A percentile compares a stretch with the other conserved stretches of the same genome.
These are phyloP conservation scores for Tiliqua scincoides DNA, from an alignment of 2,113 vertebrate genomes.

Conservation along the genomic window DNA sequence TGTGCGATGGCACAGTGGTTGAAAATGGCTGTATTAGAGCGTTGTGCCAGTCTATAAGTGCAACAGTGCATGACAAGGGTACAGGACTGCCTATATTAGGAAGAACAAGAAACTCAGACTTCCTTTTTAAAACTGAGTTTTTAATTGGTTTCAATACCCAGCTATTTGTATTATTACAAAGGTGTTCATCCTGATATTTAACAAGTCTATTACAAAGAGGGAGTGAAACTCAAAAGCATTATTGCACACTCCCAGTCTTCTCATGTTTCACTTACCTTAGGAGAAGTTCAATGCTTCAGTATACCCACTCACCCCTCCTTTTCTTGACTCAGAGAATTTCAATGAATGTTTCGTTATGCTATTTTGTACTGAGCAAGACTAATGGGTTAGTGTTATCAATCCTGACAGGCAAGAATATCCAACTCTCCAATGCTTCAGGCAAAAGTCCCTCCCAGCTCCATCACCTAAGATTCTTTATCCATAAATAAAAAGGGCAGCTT, in stretches of 20 bases:
- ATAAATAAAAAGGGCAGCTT: not conserved
- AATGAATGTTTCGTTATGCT: not conserved
- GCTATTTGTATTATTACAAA: not conserved
- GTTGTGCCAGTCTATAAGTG: too few species aligned
- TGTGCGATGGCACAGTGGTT: too few species aligned
- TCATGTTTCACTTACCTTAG: not conserved
- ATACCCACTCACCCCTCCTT: not conserved
- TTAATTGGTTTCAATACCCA: not conserved
- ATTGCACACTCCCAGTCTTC: not conserved
- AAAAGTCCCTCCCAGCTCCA: not conserved
- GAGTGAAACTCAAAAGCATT: too few species aligned
- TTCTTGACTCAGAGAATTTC: not conserved
- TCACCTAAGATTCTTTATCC: not conserved
- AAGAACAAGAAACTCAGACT: not conserved
- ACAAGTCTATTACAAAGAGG: not conserved
- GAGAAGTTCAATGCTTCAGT: not conserved
- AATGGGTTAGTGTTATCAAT: not conserved
- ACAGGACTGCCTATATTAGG: not conserved
- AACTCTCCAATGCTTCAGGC: not conserved
- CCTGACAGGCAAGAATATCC: not conserved
- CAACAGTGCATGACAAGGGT: not conserved
- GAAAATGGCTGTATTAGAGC: too few species aligned
- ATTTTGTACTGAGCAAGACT: not conserved
- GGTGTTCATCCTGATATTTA: not conserved
- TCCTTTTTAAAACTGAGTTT: not conserved